phyloP scores from a whole-genome alignment of 1,140 invertebrate genomes.

The Harpegnathos saltator region DNA sequence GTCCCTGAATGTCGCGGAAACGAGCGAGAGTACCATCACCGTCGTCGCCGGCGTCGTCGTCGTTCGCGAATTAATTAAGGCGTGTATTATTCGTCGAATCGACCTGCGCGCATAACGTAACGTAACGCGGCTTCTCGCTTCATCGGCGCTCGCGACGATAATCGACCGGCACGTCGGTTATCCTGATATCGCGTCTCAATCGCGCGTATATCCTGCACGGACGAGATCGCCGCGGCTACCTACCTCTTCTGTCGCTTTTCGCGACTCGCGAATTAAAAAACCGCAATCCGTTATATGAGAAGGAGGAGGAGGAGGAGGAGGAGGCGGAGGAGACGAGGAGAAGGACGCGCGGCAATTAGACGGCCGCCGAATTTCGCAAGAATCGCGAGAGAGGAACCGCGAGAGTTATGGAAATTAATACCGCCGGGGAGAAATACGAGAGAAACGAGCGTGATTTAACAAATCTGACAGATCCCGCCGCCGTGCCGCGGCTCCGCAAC shows the following conservation, averaged over 20 bases:
- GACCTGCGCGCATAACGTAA: no score
- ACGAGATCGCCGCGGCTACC: background rate
- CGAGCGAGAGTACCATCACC: background rate
- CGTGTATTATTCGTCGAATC: constrained; percentile 28
- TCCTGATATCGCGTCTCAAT: constrained; percentile 32
- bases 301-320: background rate
- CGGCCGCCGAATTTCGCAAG: constrained; percentile 27
- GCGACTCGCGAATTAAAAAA: constrained; percentile 37
- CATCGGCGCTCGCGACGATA: constrained; percentile 35
- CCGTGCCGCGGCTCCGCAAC: no score
- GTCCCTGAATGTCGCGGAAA: constrained; percentile 21
- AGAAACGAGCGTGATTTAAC: constrained; percentile 40
- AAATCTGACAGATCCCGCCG: constrained; percentile 13
- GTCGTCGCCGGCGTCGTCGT: constrained; percentile 8
- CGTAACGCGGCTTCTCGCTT: constrained; percentile 35
- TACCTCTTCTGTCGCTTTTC: constrained; percentile 1
- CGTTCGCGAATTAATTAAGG: constrained; percentile 47
- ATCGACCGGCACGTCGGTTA: constrained; percentile 27
- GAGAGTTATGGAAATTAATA: constrained; percentile 41
- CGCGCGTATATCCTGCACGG: constrained; percentile 27
- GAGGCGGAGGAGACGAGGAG: no score
- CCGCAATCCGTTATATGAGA: constrained; percentile 33
- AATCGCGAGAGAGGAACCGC: background rate
- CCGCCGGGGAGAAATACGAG: constrained; percentile 6
- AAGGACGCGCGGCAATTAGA: constrained; percentile 32